These are phyloP conservation scores for Eurystomus glaucurus DNA, from an alignment of 2,797 vertebrate genomes.

Conservation along the genomic window DNA sequence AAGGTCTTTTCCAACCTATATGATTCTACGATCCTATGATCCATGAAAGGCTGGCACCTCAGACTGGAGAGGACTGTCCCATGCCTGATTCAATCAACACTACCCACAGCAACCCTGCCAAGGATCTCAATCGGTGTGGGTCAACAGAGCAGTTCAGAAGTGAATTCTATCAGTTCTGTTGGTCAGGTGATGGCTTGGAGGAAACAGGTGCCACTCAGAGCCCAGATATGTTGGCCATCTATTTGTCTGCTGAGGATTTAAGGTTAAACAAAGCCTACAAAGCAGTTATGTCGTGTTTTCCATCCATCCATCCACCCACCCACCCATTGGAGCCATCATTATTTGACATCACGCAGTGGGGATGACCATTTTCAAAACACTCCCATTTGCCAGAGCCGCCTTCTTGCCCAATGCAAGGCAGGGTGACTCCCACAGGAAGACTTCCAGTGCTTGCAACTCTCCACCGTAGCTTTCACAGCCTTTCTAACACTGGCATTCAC, in stretches of 20 bases:
- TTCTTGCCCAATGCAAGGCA: not conserved
- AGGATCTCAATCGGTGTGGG: not conserved
- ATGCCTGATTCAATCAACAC: not conserved
- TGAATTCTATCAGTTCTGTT: not conserved
- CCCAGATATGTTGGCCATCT: not conserved
- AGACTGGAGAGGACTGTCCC: not conserved
- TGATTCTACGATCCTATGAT: no score
- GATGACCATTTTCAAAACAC: not conserved
- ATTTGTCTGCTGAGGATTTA: not conserved
- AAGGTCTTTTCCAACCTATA: no score
- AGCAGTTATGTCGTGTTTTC: rapidly evolving
- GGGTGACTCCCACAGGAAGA: not conserved
- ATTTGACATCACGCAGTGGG: rapidly evolving
- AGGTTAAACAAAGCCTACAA: not conserved
- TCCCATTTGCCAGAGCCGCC: not conserved
- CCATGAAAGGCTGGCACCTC: not conserved
- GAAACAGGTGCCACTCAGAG: not conserved
- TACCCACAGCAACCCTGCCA: not conserved
- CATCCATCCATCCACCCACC: not conserved
- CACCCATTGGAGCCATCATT: not conserved
- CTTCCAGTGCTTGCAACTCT: not conserved
- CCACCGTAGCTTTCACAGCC: not conserved
- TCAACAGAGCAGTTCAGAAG: not conserved
- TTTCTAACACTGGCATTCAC: not conserved
- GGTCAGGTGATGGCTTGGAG: not conserved